Evolutionary conservation across 2,113 vertebrate genomes (phyloP), one percentile per base, ranked within the genome.

Genomic region (Colossoma macropomum): DNA sequence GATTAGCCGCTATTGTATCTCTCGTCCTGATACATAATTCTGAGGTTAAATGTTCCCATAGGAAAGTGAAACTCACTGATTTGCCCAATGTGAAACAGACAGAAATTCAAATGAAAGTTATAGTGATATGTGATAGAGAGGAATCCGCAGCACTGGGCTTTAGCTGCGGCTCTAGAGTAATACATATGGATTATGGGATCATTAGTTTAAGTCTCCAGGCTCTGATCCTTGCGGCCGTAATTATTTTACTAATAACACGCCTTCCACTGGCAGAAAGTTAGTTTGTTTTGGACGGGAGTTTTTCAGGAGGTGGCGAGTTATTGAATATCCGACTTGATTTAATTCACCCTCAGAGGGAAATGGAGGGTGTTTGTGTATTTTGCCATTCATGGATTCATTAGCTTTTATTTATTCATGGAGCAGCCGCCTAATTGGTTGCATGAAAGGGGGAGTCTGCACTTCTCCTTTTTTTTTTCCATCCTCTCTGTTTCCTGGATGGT

Each of bases 321-420:
- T 54, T 10, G 63, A 54, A 45, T 28, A 32, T 79, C 48, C 66
- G 4, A 7, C 63, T 79, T 56, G 28, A 56, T 68, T 68, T 56
- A 5, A 69, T 54, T 54, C 50, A 17, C 77, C 63, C 27, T 32
- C 28, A 5, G 48, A 79, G 50, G n/a, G 34, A 56, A 79, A 32
- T 12, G 45, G 48, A 54, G 28, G 50, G 41, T 30, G 10, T n/a
- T 48, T n/a, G 19, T 65, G 63, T 25, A 13, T 27, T 79, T 12
- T 65, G 16, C 48, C 60, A 15, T 48, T 28, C 59, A 77, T 27
- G 62, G 38, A 77, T 59, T n/a, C 50, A 50, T 76, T 21, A 32
- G 56, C 30, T 19, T 50, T 69, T 41, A 77, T 83, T 71, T 71
- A 77, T 83, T 77, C 68, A 71, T 62, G 38, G 27, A 68, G 50